Conservation (phyloP, 2,888 invertebrate species). For the Apocheima hispidaria region DNA sequence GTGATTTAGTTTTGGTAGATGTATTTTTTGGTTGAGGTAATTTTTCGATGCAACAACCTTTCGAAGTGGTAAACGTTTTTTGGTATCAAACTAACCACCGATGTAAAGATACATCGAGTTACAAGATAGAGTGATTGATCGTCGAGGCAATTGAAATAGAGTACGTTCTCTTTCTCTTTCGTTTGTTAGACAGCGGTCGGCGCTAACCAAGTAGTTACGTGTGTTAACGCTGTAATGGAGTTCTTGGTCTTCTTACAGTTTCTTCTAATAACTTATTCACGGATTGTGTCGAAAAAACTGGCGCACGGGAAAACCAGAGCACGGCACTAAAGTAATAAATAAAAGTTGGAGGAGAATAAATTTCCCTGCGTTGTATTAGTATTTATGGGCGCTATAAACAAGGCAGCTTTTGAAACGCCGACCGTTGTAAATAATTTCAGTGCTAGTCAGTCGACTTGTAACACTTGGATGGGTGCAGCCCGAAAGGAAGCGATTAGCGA, state of each 20-base stretch:
- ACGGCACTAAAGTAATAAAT: conserved; percentile 75
- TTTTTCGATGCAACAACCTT: no score
- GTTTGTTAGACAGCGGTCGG: no score
- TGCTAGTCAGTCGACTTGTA: conserved; percentile 74
- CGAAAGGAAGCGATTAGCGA: conserved; percentile 32
- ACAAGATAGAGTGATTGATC: no score
- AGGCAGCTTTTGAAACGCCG: conserved; percentile 79
- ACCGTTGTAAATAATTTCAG: conserved; percentile 82
- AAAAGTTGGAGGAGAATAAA: conserved; percentile 81
- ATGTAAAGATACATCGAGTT: no score
- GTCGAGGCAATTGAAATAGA: no score
- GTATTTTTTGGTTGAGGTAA: no score
- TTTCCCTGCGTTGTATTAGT: conserved; percentile 81
- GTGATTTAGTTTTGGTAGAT: no score
- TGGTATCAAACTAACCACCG: no score
- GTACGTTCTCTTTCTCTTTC: no score
- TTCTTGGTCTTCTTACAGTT: background rate
- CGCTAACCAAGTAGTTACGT: no score
- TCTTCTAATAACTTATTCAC: conserved; percentile 33
- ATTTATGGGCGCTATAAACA: conserved; percentile 84
- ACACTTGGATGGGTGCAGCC: conserved; percentile 65
- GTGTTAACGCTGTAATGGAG: no score
- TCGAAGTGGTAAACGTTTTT: no score
- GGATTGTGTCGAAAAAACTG: conserved; percentile 49
- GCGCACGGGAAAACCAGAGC: conserved; percentile 61